A percentile compares a stretch with the other conserved stretches of the same genome.
Evolutionary conservation across 2,797 vertebrate genomes (phyloP).

Genomic region (Pangasius larnaudii): DNA sequence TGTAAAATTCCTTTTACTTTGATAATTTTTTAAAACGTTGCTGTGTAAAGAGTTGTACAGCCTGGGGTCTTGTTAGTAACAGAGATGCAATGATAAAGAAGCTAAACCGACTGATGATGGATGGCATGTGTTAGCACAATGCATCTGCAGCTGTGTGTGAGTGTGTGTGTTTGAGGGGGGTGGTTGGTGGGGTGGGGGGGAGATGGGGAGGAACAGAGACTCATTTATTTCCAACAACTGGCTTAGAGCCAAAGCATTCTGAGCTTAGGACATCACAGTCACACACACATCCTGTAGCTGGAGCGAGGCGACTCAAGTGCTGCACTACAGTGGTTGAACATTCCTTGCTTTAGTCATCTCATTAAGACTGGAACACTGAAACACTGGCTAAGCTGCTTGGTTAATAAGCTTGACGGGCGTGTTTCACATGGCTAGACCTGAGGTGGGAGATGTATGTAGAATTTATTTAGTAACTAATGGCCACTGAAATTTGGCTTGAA

Average conservation of each 20-base stretch:
- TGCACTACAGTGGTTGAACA: neutral
- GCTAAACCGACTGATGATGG: conserved; percentile 64
- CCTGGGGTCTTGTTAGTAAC: conserved; percentile 35
- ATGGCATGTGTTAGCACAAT: conserved; percentile 38
- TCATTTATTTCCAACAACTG: conserved; percentile 47
- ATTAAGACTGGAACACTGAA: neutral
- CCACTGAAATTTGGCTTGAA: neutral
- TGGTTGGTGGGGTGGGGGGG: neutral
- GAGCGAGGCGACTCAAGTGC: neutral
- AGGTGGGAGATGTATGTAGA: neutral
- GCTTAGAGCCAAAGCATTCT: conserved; percentile 41
- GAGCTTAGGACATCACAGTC: neutral
- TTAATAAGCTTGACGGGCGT: conserved; percentile 14
- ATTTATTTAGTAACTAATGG: neutral
- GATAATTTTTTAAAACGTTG: too few relatives aligned
- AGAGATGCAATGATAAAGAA: conserved; percentile 56
- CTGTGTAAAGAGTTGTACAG: neutral
- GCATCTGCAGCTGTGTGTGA: conserved; percentile 33
- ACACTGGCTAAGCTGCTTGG: neutral
- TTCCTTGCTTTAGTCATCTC: conserved; percentile 8
- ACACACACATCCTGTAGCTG: neutral
- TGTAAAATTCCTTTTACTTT: too few relatives aligned
- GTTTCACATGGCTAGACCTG: neutral
- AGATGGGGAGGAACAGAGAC: neutral
- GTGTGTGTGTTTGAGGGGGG: conserved; percentile 3